These are phyloP conservation scores for Drosophila flavopinicola DNA, from an alignment of 2,888 invertebrate genomes.

Conservation along the genomic window DNA sequence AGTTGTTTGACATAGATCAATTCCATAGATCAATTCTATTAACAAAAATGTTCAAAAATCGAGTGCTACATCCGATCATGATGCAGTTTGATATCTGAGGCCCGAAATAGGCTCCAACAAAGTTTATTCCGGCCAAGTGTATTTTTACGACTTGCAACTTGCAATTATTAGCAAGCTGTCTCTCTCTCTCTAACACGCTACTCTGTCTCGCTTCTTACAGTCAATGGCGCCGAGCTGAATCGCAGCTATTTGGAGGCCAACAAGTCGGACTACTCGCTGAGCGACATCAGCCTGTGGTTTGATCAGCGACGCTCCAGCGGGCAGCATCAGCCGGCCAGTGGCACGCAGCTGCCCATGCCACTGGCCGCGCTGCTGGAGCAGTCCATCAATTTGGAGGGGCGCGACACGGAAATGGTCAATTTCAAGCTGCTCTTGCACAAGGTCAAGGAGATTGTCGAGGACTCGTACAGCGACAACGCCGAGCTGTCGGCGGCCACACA, in stretches of 20 bases:
- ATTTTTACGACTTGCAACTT: no score
- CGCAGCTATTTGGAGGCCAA: slow-evolving; percentile 84
- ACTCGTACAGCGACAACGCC: slow-evolving; percentile 84
- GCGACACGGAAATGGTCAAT: slow-evolving; percentile 83
- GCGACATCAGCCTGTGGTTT: slow-evolving; percentile 83
- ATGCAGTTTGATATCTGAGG: no score
- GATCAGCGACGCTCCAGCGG: slow-evolving; percentile 71
- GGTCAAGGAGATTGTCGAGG: slow-evolving; percentile 84
- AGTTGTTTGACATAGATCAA: no score
- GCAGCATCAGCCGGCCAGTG: slow-evolving; percentile 16
- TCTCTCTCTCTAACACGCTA: neutral
- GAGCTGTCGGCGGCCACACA: slow-evolving; percentile 83
- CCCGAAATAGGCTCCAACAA: no score
- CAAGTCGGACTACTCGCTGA: slow-evolving; percentile 83
- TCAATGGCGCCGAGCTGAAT: slow-evolving; percentile 83
- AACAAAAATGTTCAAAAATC: no score
- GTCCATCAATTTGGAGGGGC: slow-evolving; percentile 52
- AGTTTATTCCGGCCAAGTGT: no score
- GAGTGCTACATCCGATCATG: no score
- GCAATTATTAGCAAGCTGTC: no score
- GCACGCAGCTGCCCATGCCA: slow-evolving; percentile 34
- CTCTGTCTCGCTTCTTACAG: slow-evolving; percentile 52
- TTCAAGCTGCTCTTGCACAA: slow-evolving; percentile 82
- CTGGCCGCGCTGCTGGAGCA: slow-evolving; percentile 60
- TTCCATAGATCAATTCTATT: no score